These are phyloP conservation scores for Nymphalis io DNA, from an alignment of 1,140 invertebrate species.

Conservation along the genomic window DNA sequence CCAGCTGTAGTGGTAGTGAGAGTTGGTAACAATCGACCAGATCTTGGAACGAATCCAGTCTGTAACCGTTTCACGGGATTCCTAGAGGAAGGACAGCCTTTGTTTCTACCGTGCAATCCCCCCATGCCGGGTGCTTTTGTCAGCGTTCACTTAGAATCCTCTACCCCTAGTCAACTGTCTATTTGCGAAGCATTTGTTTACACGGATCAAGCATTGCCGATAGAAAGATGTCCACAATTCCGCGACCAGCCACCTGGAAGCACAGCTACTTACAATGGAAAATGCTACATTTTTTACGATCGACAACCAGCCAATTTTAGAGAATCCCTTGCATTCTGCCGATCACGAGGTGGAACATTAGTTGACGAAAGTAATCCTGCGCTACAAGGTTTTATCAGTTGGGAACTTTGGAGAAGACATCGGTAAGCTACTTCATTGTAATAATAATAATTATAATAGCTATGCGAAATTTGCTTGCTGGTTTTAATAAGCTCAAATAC, in stretches of 20 bases:
- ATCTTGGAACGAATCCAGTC: conserved; percentile 94
- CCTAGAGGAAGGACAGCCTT: conserved; percentile 93
- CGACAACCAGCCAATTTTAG: conserved; percentile 91
- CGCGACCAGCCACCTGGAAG: conserved; percentile 95
- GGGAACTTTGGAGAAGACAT: conserved; percentile 95
- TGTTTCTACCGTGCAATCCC: conserved; percentile 96
- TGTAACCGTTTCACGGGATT: conserved; percentile 94
- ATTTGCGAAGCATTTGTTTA: conserved; percentile 98
- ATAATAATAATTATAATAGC: conserved; percentile 12
- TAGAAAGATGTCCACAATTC: conserved; percentile 96
- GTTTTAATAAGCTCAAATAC: too few relatives aligned
- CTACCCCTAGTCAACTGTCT: conserved; percentile 87
- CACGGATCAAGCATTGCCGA: conserved; percentile 95
- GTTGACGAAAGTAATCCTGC: conserved; percentile 97
- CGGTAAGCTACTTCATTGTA: conserved; percentile 77
- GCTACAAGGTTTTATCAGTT: conserved; percentile 95
- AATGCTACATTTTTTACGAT: conserved; percentile 98
- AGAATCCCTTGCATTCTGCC: conserved; percentile 91
- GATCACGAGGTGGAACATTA: conserved; percentile 89
- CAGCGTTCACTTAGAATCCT: conserved; percentile 92
- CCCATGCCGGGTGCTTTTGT: conserved; percentile 97
- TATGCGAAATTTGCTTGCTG: not conserved
- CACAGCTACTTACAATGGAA: conserved; percentile 96
- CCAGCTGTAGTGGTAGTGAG: conserved; percentile 93
- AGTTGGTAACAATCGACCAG: conserved; percentile 96